Evolutionary conservation across 2,888 invertebrate genomes (phyloP), one percentile per base, ranked within the genome.

Genomic region (Pyralis farinalis): DNA sequence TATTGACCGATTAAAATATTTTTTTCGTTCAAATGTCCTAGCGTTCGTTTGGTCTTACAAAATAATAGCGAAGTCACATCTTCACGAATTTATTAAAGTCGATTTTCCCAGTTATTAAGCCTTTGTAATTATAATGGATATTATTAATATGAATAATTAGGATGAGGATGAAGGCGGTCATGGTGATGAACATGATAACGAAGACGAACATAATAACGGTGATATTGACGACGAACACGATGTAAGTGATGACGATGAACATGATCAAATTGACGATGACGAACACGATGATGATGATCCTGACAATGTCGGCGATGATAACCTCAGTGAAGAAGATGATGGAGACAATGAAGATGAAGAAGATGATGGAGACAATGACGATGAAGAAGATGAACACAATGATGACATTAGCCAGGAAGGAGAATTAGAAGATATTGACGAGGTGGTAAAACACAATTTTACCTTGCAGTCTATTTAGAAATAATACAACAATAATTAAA

Each of bases 211-310:
- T 38, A 63, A 66, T 32, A 59, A 67, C 11, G 58, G 60, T 27
- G 54, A 63, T 29, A 50, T 71, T 3, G 42, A 51, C 20, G 59
- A 62, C 12, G 52, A 63, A 32, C 37, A 51, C 29, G 62, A 74
- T 39, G 57, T 64, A 40, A 63, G 71, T 36, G 61, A 71, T 16
- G 59, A 65, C 30, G 68, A 65, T 28, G 60, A 65, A 7, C 58
- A 64, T 38, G 64, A 71, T 34, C 60, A 66, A 10, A 57, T 64
- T 16, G 62, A 66, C 16, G 58, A 76, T 33, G 60, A 75, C 25
- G 57, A 73, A 12, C 64, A 66, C 11, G 62, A 70, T 20, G 71
- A 76, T 35, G 63, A 58, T 7, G 58, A 53, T 35, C 42, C 54
- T 25, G 51, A 16, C 4, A 16, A 16, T 16, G 16, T 57, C 21